Evolutionary conservation across 2,113 vertebrate genomes (phyloP), one percentile per base, ranked within the genome.

Genomic region (Ardeotis arabs): DNA sequence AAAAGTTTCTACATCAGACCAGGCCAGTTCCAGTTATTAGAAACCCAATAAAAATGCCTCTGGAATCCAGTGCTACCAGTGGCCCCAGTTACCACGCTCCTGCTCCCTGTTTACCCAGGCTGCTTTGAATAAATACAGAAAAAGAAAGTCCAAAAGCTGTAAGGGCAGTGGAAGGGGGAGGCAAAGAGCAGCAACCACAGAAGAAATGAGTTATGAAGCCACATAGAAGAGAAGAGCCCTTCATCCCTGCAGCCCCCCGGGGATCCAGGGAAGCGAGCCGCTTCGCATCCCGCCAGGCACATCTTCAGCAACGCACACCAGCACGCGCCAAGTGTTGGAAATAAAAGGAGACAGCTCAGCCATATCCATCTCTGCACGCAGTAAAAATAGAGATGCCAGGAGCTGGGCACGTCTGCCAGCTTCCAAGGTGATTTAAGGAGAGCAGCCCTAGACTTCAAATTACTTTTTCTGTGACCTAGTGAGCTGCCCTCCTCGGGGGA

Each of bases 351-450:
- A 95, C 96, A 89, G 95, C 78, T 95, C 91, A 82, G 96, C 50
- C 85, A 21, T 45, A 93, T 90, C 92, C 86, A 94, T 90, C 92
- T 63, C 83, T 58, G 86, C 77, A 87, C 9, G 0, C 45, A 89
- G 49, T 81, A 89, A 95, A 96, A 95, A 95, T 79, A 93, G 92
- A 95, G 90, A 89, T 75, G 83, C 73, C 86, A 89, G 58, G 94
- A 96, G 94, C 94, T 66, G 77, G 89, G 89, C 84, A 95, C 0
- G 53, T 66, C 84, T 68, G 86, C 66, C 25, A 69, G 37, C 80
- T 79, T 78, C 84, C 92, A 92, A 79, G 90, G 90, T 95, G 96
- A 95, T 82, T 82, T 96, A 84, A 95, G 80, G 87, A 95, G 84
- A 96, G 52, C 73, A 56, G 73, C 12, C 22, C 0, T 4, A 63